phyloP scores from a whole-genome alignment of 2,113 vertebrate genomes.

The Emberiza fucata region DNA sequence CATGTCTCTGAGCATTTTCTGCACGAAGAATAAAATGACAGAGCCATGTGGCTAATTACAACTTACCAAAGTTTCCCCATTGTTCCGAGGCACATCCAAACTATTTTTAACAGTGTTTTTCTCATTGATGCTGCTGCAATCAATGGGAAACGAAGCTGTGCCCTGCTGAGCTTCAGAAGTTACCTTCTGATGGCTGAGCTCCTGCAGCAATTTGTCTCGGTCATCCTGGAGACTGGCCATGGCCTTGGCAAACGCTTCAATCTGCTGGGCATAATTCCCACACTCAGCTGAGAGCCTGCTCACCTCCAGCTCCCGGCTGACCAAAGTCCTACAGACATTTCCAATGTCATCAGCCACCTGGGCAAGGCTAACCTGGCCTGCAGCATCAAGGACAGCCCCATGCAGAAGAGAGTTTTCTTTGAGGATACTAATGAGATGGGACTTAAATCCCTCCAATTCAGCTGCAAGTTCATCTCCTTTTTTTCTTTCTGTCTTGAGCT shows the following conservation, averaged over 20 bases:
- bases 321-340: constrained; percentile 67
- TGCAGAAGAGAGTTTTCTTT: constrained; percentile 68
- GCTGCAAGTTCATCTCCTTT: constrained; percentile 71
- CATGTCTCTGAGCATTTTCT: background rate
- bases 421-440: constrained; percentile 15
- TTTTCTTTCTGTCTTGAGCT: constrained; percentile 68
- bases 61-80: constrained; percentile 72
- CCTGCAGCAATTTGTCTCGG: constrained; percentile 79
- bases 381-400: constrained; percentile 40
- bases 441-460: constrained; percentile 62
- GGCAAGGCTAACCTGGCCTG: constrained; percentile 49
- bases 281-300: constrained; percentile 70
- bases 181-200: constrained; percentile 71
- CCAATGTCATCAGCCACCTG: constrained; percentile 68
- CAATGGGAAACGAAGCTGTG: constrained; percentile 33
- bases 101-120: constrained; percentile 48
- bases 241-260: constrained; percentile 82
- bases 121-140: constrained; percentile 18
- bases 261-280: constrained; percentile 66
- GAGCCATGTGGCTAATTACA: background rate
- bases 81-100: constrained; percentile 33
- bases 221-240: constrained; percentile 89
- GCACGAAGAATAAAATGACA: background rate
- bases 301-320: constrained; percentile 70
- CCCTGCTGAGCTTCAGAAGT: constrained; percentile 65